Evolutionary conservation across 2,888 invertebrate species (phyloP).

Genomic region (Platypus cylindrus): DNA sequence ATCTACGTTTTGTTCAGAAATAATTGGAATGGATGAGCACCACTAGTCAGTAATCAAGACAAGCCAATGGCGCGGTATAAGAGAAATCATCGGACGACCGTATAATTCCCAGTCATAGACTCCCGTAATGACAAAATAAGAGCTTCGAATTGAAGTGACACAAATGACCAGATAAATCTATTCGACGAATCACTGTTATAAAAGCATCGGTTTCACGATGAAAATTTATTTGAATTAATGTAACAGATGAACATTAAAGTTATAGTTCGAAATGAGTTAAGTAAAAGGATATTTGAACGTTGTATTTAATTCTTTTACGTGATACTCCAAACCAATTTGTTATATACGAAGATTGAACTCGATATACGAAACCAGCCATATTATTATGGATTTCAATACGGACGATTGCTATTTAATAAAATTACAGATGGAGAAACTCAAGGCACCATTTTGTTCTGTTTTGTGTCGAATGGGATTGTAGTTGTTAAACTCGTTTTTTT

Average conservation of each 20-base stretch:
- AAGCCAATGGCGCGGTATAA: slow-evolving; percentile 26
- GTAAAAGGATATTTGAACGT: slow-evolving; percentile 37
- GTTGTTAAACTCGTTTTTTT: too few species aligned
- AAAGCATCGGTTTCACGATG: not conserved
- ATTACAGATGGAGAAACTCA: slow-evolving; percentile 25
- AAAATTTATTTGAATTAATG: slow-evolving; percentile 20
- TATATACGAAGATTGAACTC: slow-evolving; percentile 30
- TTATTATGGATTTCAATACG: slow-evolving; percentile 25
- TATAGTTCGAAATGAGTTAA: slow-evolving; percentile 36
- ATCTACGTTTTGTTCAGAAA: slow-evolving; percentile 31
- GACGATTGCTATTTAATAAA: slow-evolving; percentile 29
- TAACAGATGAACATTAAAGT: slow-evolving; percentile 33
- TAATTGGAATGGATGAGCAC: slow-evolving; percentile 32
- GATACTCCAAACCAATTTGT: slow-evolving; percentile 36
- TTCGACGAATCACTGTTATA: not conserved
- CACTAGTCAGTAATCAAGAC: slow-evolving; percentile 25
- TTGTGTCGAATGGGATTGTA: slow-evolving; percentile 3
- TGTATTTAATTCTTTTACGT: slow-evolving; percentile 38
- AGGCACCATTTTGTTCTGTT: slow-evolving; percentile 16
- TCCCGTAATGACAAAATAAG: slow-evolving; percentile 38
- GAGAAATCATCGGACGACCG: slow-evolving; percentile 17
- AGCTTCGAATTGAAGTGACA: slow-evolving; percentile 31
- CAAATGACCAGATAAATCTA: slow-evolving; percentile 20
- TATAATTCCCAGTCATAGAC: slow-evolving; percentile 35
- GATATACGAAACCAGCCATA: slow-evolving; percentile 22